Evolutionary conservation across 2,797 vertebrate species (phyloP).

Genomic region (Pelodytes ibericus): DNA sequence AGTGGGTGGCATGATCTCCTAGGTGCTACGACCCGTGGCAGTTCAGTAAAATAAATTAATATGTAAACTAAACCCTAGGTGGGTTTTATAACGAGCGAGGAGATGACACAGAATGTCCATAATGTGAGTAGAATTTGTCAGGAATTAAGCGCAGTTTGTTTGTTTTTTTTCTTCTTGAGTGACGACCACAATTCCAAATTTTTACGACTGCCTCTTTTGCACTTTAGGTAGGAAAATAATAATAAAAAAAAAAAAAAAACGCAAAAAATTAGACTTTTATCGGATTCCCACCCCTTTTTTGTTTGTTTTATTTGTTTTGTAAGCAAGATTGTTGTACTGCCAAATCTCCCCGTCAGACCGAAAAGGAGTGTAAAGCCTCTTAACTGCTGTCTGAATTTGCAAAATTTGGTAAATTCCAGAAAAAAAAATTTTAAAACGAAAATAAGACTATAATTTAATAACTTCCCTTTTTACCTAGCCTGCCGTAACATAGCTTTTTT

Average conservation of each 20-base stretch:
- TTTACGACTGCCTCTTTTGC: constrained; percentile 28
- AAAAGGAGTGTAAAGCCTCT: too few species aligned
- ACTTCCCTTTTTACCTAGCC: too few species aligned
- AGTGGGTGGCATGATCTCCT: background rate
- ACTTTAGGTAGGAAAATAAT: constrained; percentile 38
- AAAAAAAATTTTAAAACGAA: too few species aligned
- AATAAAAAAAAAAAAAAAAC: constrained; percentile 2
- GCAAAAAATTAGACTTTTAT: background rate
- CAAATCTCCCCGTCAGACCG: background rate
- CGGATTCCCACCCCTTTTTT: background rate
- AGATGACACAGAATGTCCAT: background rate
- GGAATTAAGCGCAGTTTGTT: constrained; percentile 10
- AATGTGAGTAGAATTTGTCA: background rate
- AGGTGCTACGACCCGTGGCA: background rate
- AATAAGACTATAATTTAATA: too few species aligned
- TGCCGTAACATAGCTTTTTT: too few species aligned
- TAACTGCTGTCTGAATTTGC: too few species aligned
- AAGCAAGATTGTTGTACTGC: background rate
- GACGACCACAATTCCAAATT: constrained; percentile 9
- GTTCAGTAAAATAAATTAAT: background rate
- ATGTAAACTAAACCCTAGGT: background rate
- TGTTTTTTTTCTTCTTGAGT: constrained; percentile 11
- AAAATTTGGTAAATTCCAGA: too few species aligned
- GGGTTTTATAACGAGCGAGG: background rate
- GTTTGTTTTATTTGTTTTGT: background rate